phyloP scores from a whole-genome alignment of 1,140 invertebrate species.

The Eriosoma lanigerum region DNA sequence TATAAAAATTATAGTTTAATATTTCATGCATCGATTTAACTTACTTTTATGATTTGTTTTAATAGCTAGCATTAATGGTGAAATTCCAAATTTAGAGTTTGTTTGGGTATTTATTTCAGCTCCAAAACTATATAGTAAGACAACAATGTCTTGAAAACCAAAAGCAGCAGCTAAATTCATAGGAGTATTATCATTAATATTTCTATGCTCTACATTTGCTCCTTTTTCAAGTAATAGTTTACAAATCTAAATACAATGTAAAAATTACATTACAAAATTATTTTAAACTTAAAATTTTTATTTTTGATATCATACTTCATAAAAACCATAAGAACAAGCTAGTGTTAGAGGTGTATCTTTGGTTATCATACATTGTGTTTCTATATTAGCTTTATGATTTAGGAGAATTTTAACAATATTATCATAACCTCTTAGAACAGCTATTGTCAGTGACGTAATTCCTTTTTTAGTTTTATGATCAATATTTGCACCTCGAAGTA shows the following conservation, averaged over 20 bases:
- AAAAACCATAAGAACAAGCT: constrained; percentile 95
- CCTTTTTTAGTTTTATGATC: constrained; percentile 99
- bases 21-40: not conserved
- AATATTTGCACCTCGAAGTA: constrained; percentile 89
- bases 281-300: too few species aligned
- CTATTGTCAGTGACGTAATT: constrained; percentile 95
- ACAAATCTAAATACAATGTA: constrained; percentile 64
- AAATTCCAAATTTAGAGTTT: constrained; percentile 95
- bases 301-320: constrained; percentile 66
- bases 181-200: constrained; percentile 99
- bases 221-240: constrained; percentile 84
- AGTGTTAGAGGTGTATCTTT: constrained; percentile 98
- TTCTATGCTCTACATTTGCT: constrained; percentile 98
- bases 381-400: constrained; percentile 90
- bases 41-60: constrained; percentile 96
- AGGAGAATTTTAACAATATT: constrained; percentile 91
- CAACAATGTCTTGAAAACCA: constrained; percentile 98
- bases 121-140: constrained; percentile 83
- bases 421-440: constrained; percentile 94
- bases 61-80: constrained; percentile 97
- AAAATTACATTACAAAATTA: constrained; percentile 20
- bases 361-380: constrained; percentile 96
- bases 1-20: not conserved
- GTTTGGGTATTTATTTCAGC: constrained; percentile 99
- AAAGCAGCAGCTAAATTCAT: constrained; percentile 95